These are phyloP conservation scores for Poecilia latipinna DNA, from an alignment of 2,113 vertebrate genomes.

Conservation along the genomic window DNA sequence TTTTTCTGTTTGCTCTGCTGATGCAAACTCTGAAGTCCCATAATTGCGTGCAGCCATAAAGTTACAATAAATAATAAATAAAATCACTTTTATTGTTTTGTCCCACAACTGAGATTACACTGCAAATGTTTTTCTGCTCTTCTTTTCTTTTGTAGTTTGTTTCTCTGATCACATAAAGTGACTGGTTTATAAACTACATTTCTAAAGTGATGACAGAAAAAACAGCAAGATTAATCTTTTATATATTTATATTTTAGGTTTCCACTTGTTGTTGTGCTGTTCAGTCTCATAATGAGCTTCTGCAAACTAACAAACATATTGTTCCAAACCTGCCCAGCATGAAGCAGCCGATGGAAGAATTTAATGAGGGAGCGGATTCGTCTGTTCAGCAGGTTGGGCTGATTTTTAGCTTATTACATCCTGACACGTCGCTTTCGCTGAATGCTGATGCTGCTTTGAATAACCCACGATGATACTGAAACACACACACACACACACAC, in stretches of 20 bases:
- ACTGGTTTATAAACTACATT: not conserved
- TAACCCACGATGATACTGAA: no score
- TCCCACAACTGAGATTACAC: not conserved
- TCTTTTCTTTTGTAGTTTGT: not conserved
- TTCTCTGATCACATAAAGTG: not conserved
- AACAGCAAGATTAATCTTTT: not conserved
- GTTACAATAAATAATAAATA: not conserved
- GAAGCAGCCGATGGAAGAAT: not conserved
- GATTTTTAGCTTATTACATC: constrained; percentile 7
- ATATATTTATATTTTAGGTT: not conserved
- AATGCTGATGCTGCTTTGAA: constrained; percentile 16
- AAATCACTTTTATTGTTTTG: not conserved
- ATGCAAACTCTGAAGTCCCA: not conserved
- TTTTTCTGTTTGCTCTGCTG: not conserved
- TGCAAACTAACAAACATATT: not conserved
- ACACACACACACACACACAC: no score
- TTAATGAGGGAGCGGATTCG: not conserved
- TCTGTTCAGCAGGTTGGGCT: constrained; percentile 2
- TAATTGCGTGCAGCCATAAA: not conserved
- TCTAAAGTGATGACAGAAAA: not conserved
- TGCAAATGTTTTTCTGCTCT: not conserved
- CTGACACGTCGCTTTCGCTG: not conserved
- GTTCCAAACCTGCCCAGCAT: not conserved
- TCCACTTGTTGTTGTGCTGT: not conserved
- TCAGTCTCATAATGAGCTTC: not conserved